phyloP scores from a whole-genome alignment of 2,888 invertebrate genomes.

The Ochropleura plecta region DNA sequence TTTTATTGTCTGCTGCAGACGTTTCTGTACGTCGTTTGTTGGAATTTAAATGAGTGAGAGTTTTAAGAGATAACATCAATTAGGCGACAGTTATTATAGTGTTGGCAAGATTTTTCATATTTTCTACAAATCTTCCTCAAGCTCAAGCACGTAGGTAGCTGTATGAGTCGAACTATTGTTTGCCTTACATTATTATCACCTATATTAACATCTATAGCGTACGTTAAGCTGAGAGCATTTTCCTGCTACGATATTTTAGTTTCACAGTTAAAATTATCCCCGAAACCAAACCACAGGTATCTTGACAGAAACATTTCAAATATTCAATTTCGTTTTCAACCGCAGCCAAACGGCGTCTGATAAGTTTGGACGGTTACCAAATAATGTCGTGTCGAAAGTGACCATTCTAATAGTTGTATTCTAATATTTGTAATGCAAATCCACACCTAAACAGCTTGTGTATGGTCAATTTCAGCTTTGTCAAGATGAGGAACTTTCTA shows the following conservation, averaged over 20 bases:
- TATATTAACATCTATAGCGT: slow-evolving; percentile 13
- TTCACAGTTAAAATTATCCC: slow-evolving; percentile 42
- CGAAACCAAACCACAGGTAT: slow-evolving; percentile 44
- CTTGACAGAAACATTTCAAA: slow-evolving; percentile 47
- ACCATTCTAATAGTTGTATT: slow-evolving; percentile 68
- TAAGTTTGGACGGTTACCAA: slow-evolving; percentile 67
- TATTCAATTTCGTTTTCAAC: slow-evolving; percentile 66
- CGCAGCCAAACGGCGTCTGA: slow-evolving; percentile 57
- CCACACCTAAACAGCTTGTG: slow-evolving; percentile 73
- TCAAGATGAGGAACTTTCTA: slow-evolving; percentile 86
- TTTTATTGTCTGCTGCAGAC: slow-evolving; percentile 65
- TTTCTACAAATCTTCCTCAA: slow-evolving; percentile 7
- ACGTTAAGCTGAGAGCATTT: slow-evolving; percentile 17
- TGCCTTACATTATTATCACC: slow-evolving; percentile 15
- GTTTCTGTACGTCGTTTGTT: slow-evolving; percentile 57
- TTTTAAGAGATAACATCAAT: slow-evolving; percentile 57
- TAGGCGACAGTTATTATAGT: slow-evolving; percentile 12
- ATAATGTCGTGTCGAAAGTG: slow-evolving; percentile 76
- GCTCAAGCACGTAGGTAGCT: background rate
- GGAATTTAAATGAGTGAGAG: slow-evolving; percentile 67
- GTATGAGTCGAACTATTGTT: background rate
- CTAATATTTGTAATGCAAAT: slow-evolving; percentile 84
- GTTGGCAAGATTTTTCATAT: slow-evolving; percentile 29
- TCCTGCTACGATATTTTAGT: slow-evolving; percentile 33
- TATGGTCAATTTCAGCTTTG: slow-evolving; percentile 85